Evolutionary conservation across 2,888 invertebrate genomes (phyloP), one percentile per base, ranked within the genome.

Genomic region (Graphium colonna): DNA sequence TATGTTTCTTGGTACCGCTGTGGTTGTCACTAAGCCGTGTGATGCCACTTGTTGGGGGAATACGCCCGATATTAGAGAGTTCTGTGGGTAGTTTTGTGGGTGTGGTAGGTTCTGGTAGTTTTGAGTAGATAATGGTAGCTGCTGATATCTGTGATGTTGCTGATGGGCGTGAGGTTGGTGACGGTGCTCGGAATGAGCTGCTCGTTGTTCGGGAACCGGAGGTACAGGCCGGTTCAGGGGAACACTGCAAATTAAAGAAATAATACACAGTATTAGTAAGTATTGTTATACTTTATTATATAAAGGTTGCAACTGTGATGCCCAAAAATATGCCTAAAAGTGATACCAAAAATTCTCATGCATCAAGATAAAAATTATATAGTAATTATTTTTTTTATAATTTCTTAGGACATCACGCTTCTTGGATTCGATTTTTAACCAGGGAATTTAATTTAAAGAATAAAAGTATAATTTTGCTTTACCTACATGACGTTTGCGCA

Each of bases 181-280:
- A n/a, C 88, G 68, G 52, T 82, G 87, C 1, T 88, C 88, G 0
- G 82, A 71, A 45, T 82, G 84, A 0, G 69, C 71, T 1, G 36
- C 9, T n/a, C 13, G 36, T 1, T 67, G 73, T 0, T 94, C 94
- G 0, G 96, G 95, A 47, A 94, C 90, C 3, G 95, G 94, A 10
- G 96, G 96, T 9, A 95, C 94, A 1, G 81, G 71, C 0, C 88
- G 77, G 59, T 75, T 81, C 8, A 84, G 49, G 0, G 84, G 73
- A 0, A 74, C 63, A 47, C 88, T 86, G 75, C 0, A 63, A 69
- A 21, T 21, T n/a, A n/a, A n/a, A n/a, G n/a, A n/a, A n/a, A n/a
- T n/a, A n/a, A n/a, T n/a, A n/a, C n/a, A n/a, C n/a, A n/a, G n/a
- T n/a, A n/a, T n/a, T n/a, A n/a, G n/a, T n/a, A n/a, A n/a, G n/a